Evolutionary conservation across 2,113 vertebrate genomes (phyloP).

Genomic region (Paracanthobrama guichenoti): DNA sequence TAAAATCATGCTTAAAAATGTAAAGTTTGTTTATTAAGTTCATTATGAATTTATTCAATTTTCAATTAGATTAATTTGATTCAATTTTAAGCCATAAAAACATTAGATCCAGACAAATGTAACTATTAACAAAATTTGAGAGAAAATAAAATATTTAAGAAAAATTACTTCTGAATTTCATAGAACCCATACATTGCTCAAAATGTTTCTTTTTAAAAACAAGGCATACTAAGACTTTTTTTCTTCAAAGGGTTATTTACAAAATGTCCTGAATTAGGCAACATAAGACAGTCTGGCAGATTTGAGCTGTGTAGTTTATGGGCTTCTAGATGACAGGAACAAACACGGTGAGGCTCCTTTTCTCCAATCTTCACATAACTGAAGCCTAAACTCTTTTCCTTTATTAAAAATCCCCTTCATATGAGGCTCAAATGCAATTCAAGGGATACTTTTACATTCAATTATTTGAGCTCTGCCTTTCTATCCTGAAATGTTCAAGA

Average conservation of each 20-base stretch:
- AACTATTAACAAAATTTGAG: no score
- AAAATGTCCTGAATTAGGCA: slow-evolving; percentile 43
- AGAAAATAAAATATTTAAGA: not conserved
- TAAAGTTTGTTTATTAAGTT: no score
- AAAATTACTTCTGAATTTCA: not conserved
- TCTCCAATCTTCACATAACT: not conserved
- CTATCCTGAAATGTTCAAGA: slow-evolving; percentile 48
- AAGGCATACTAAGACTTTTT: no score
- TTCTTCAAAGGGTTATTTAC: slow-evolving; percentile 53
- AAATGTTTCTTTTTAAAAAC: no score
- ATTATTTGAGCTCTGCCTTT: slow-evolving; percentile 49
- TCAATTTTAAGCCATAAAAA: no score
- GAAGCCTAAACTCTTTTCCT: not conserved
- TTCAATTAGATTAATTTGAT: no score
- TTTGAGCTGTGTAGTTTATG: not conserved
- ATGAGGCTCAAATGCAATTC: slow-evolving; percentile 33
- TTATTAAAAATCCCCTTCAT: slow-evolving; percentile 33
- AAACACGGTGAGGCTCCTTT: not conserved
- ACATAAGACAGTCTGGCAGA: slow-evolving; percentile 24
- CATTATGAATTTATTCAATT: no score
- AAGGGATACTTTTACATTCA: slow-evolving; percentile 28
- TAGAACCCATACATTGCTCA: no score
- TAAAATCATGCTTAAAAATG: no score
- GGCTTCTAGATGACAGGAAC: slow-evolving; percentile 15
- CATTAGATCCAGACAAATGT: no score